Percentiles rank a stretch among this genome's conserved stretches.
Evolutionary conservation across 2,888 invertebrate species (phyloP).

Genomic region (Gymnocheta viridis): DNA sequence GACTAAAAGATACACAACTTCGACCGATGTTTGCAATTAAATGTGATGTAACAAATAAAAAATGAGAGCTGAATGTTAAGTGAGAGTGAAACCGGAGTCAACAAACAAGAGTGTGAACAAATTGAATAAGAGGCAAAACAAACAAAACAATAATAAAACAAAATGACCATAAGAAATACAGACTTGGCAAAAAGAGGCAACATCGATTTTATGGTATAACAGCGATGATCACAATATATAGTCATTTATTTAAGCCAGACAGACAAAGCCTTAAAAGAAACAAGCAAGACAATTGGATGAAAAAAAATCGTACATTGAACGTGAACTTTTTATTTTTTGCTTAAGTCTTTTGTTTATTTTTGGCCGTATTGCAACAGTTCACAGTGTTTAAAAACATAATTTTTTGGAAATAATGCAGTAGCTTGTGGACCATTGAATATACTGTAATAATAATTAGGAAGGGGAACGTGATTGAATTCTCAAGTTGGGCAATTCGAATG

Average conservation of each 20-base stretch:
- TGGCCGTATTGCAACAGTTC: not conserved
- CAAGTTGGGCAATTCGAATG: no score
- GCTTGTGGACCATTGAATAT: no score
- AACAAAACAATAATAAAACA: constrained; percentile 39
- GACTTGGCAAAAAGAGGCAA: constrained; percentile 17
- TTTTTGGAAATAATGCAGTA: not conserved
- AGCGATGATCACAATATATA: constrained; percentile 20
- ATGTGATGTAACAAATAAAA: constrained; percentile 48
- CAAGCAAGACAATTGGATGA: not conserved
- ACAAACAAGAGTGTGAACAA: constrained; percentile 14
- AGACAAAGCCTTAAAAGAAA: constrained; percentile 20
- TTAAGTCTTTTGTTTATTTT: constrained; percentile 11
- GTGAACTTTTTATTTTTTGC: constrained; percentile 36
- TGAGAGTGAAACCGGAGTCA: constrained; percentile 14
- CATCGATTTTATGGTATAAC: not conserved
- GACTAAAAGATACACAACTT: constrained; percentile 7
- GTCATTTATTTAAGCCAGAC: not conserved
- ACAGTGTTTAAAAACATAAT: not conserved
- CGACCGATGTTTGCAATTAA: constrained; percentile 5
- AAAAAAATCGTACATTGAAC: constrained; percentile 23
- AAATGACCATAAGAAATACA: constrained; percentile 33
- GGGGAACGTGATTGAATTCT: no score
- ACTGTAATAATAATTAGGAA: no score
- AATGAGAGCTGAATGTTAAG: not conserved
- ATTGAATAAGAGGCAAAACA: constrained; percentile 31